phyloP scores from a whole-genome alignment of 2,888 invertebrate species.

The Pammene aurita region DNA sequence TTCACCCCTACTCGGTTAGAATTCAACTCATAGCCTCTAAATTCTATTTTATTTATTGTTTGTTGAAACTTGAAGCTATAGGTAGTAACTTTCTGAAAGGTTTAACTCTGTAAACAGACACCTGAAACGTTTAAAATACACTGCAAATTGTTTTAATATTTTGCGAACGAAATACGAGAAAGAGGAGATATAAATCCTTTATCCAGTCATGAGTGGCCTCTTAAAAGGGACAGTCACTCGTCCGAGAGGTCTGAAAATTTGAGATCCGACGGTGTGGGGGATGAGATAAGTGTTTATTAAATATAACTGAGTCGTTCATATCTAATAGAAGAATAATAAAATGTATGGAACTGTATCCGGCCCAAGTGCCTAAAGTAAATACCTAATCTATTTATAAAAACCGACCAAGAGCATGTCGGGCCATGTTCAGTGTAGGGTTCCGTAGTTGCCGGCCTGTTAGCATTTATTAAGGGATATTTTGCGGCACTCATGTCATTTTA shows the following conservation, averaged over 20 bases:
- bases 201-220: conserved; percentile 29
- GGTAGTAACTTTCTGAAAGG: conserved; percentile 7
- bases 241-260: background rate
- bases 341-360: too few relatives aligned
- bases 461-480: too few relatives aligned
- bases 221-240: conserved; percentile 27
- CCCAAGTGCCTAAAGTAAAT: too few relatives aligned
- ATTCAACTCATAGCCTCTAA: too few relatives aligned
- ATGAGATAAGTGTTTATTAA: conserved; percentile 8
- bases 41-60: too few relatives aligned
- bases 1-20: too few relatives aligned
- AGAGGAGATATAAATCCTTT: conserved; percentile 25
- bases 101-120: conserved; percentile 28
- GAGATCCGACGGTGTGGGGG: background rate
- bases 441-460: too few relatives aligned
- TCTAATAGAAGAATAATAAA: background rate
- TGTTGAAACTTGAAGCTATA: too few relatives aligned
- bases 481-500: too few relatives aligned
- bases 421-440: too few relatives aligned
- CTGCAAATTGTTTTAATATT: conserved; percentile 33
- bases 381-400: too few relatives aligned
- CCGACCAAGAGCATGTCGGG: too few relatives aligned
- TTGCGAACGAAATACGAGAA: conserved; percentile 21
- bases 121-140: conserved; percentile 13
- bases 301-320: background rate